Evolutionary conservation across 2,888 invertebrate genomes (phyloP).

Genomic region (Buathra laborator): DNA sequence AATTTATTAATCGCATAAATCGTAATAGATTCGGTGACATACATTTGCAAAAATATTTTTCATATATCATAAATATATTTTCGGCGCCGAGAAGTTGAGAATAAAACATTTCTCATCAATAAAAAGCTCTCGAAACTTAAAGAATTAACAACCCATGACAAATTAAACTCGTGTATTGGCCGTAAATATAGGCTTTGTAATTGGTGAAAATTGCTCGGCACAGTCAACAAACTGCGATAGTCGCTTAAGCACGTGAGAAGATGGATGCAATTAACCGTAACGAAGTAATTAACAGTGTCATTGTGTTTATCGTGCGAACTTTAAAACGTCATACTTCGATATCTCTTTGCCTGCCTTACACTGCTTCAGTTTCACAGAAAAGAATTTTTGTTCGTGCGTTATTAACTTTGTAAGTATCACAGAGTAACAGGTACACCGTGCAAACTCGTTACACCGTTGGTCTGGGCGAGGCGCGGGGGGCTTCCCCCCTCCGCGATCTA

Average conservation of each 20-base stretch:
- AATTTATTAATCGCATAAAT: no score
- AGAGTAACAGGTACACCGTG: constrained; percentile 26
- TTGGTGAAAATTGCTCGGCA: not conserved
- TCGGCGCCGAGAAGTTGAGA: no score
- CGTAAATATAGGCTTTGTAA: not conserved
- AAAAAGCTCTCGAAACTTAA: no score
- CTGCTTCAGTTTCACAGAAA: not conserved
- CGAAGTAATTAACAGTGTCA: constrained; percentile 48
- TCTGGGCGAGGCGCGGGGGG: constrained; percentile 66
- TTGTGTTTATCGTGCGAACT: constrained; percentile 33
- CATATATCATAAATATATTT: no score
- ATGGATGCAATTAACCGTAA: constrained; percentile 27
- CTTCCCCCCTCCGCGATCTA: constrained; percentile 70
- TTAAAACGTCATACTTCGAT: not conserved
- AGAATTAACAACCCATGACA: no score
- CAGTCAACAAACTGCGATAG: not conserved
- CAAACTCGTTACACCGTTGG: constrained; percentile 7
- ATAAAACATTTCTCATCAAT: no score
- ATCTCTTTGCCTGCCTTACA: not conserved
- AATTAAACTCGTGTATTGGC: no score
- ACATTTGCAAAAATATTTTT: no score
- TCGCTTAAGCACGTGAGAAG: not conserved
- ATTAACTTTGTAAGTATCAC: not conserved
- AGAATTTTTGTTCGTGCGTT: constrained; percentile 8
- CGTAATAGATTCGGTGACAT: no score